phyloP scores from a whole-genome alignment of 1,140 invertebrate species.

The Rhynchophorus ferrugineus region DNA sequence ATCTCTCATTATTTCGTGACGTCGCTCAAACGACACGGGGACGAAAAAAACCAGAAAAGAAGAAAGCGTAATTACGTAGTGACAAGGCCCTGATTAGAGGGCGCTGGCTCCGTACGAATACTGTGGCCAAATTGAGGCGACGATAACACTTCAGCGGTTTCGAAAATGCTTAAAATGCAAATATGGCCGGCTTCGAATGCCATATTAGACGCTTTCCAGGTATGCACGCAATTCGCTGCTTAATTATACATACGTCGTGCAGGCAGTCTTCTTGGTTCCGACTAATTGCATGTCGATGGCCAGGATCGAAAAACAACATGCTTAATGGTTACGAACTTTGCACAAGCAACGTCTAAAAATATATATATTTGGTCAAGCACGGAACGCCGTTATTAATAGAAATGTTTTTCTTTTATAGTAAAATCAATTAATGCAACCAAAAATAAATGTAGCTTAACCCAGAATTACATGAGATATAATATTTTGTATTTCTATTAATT shows the following conservation, averaged over 20 bases:
- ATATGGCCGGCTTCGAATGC: background rate
- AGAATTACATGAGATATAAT: too few species aligned
- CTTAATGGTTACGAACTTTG: background rate
- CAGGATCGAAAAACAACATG: conserved; percentile 11
- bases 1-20: too few species aligned
- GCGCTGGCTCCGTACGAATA: too few species aligned
- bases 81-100: background rate
- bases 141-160: background rate
- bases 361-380: too few species aligned
- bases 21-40: too few species aligned
- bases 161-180: background rate
- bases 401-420: too few species aligned
- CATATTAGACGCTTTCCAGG: too few species aligned
- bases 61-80: background rate
- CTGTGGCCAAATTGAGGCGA: background rate
- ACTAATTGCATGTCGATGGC: conserved; percentile 29
- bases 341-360: too few species aligned
- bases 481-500: too few species aligned
- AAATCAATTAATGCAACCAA: too few species aligned
- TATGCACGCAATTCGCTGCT: conserved; percentile 24
- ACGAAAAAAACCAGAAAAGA: background rate
- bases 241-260: conserved; percentile 26
- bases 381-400: too few species aligned
- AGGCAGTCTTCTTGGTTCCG: conserved; percentile 28
- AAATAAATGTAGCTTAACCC: too few species aligned